A percentile compares a stretch with the other conserved stretches of the same genome.
Evolutionary conservation across 2,113 vertebrate genomes (phyloP).

Genomic region (Xiphophorus hellerii): DNA sequence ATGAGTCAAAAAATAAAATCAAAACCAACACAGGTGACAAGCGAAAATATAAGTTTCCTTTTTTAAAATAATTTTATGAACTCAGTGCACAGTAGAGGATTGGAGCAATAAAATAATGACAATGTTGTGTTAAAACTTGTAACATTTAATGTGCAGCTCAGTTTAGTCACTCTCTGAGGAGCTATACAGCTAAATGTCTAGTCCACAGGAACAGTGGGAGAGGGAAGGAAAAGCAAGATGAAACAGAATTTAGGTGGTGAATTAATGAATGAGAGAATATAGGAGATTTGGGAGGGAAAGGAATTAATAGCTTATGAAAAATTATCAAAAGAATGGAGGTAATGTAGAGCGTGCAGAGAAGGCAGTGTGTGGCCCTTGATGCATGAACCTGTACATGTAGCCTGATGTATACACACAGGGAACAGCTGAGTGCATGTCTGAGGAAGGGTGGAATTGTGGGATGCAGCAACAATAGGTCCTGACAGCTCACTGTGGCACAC

Average conservation of each 20-base stretch:
- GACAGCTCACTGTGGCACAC: conserved; percentile 56
- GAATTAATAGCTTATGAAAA: background rate
- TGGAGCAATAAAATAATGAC: too few relatives aligned
- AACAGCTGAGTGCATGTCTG: conserved; percentile 1
- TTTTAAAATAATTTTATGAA: too few relatives aligned
- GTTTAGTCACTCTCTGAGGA: conserved; percentile 11
- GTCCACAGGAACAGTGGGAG: conserved; percentile 14
- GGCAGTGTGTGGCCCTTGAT: background rate
- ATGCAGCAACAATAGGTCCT: conserved; percentile 50
- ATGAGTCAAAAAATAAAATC: too few relatives aligned
- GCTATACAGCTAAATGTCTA: conserved; percentile 20
- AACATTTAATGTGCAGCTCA: background rate
- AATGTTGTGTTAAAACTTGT: background rate
- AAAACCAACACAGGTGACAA: background rate
- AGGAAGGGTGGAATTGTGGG: conserved; percentile 40
- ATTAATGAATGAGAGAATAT: background rate
- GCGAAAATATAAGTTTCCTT: background rate
- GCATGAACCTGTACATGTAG: conserved; percentile 1
- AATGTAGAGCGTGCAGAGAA: background rate
- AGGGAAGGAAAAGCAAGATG: background rate
- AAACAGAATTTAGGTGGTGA: background rate
- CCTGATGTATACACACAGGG: background rate
- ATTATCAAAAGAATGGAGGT: background rate
- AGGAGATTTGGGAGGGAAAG: background rate
- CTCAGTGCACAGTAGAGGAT: background rate